Evolutionary conservation across 2,888 invertebrate species (phyloP), one percentile per base, ranked within the genome.

Genomic region (Phortica magna): DNA sequence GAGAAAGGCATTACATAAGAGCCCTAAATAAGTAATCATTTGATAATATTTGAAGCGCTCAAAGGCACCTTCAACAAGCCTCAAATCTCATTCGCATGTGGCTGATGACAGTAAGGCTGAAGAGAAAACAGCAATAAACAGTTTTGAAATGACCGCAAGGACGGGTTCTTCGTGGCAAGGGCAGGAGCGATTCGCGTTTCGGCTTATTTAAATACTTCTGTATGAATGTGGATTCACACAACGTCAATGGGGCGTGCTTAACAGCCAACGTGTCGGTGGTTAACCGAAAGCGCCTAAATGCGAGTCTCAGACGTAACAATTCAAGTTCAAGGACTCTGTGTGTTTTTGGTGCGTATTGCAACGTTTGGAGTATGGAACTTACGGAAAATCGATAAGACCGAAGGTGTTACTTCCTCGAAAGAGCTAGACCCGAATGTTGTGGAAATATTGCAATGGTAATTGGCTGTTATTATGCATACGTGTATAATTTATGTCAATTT

Each of bases 281-380:
- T 41, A 14, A n/a, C n/a, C 67, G 67, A n/a, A 7, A 41, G 41
- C n/a, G 55, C 70, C 31, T 43, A 41, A 39, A 17, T 42, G 43
- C n/a, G 42, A 14, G 6, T 19, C 67, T 41, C 48, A 67, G 42
- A 55, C 39, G 64, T 53, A 57, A 67, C 72, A 48, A 61, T 71
- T 75, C 79, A 88, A 89, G 87, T 89, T 87, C 88, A 89, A 79
- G 89, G 84, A 78, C 82, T 83, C 48, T 72, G 12, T 74, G 74
- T 76, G 76, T 77, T 61, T 73, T 67, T 77, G 76, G 77, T 76
- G 74, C 73, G 67, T 78, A 71, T 82, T 81, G 76, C 73, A 80
- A 78, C 55, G 31, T 7, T 5, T 6, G 10, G 48, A 48, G 7
- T 6, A 59, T 42, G 48, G 39, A 61, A 59, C 19, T 6, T 10